Base-by-base conservation (phyloP, 1,140 invertebrate genomes). In the Hyphantria cunea region DNA sequence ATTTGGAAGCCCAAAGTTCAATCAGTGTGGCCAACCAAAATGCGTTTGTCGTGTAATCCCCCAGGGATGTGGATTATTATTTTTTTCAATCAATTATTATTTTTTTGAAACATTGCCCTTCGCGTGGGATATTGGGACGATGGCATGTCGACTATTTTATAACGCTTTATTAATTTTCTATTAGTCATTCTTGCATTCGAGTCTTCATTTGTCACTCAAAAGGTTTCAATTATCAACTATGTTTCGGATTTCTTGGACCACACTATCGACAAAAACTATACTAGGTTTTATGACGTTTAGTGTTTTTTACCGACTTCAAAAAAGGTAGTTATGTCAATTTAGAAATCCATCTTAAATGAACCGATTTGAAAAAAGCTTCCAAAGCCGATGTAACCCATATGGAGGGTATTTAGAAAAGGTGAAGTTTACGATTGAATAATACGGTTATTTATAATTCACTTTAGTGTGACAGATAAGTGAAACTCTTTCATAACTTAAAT, bases 21-120 rank as follows among this genome's bases (percentile, higher is more conserved):
- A 25, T 25, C 17, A 69, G 84, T 89, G 84, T 86, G 86, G 86
- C 80, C 86, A 82, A 74, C 66, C 69, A 75, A 85, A 86, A 87
- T 89, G 86, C 83, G 78, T 89, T 89, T 89, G 78, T 86, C 83
- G 82, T 86, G 86, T 89, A 89, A 89, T 89, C 86, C 86, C 81
- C 86, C 5, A 54, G 84, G 84, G 86, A 84, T 79, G 65, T 77
- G 80, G 84, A 87, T 86, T 86, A 80, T 80, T 74, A 60, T 64
- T 74, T 80, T 83, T 84, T 84, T 76, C 49, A 70, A 72, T 69
- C 76, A 77, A 78, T 78, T 78, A 78, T 86, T 83, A 76, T 84
- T 86, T 89, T 84, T 82, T 85, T 69, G 69, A 74, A 63, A 69
- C 72, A 78, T 72, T 68, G 72, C 58, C 59, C 65, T 59, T 59